Conservation (phyloP, 2,797 vertebrate genomes). For the Eulemur albifrons region DNA sequence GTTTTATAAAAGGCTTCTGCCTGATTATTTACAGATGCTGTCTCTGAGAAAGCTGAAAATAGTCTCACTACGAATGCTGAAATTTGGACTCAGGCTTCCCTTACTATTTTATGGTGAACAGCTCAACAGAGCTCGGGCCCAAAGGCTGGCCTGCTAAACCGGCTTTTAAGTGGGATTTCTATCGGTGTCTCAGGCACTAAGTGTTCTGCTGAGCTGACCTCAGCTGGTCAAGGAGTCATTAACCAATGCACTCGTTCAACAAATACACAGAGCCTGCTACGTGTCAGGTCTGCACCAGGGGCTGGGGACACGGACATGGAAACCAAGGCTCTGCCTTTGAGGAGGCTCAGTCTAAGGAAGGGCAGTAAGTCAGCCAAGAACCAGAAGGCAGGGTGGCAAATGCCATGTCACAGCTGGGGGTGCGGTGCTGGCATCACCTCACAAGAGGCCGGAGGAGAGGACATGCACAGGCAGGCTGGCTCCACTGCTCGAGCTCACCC, state of each 20-base stretch:
- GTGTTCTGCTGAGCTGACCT: neutral
- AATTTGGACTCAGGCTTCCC: slow-evolving; percentile 78
- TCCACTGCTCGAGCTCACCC: neutral
- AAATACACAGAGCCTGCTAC: neutral
- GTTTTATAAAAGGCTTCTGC: slow-evolving; percentile 89
- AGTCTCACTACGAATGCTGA: slow-evolving; percentile 80
- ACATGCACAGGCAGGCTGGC: neutral
- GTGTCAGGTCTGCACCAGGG: neutral
- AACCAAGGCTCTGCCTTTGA: neutral
- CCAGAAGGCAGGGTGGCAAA: neutral
- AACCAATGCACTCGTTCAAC: neutral
- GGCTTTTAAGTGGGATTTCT: neutral
- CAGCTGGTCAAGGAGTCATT: neutral
- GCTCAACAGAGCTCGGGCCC: neutral
- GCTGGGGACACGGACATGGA: neutral
- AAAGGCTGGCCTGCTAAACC: neutral
- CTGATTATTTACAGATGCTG: slow-evolving; percentile 91
- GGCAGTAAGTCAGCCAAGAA: neutral
- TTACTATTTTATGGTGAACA: slow-evolving; percentile 80
- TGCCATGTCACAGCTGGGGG: neutral
- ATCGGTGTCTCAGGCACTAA: neutral
- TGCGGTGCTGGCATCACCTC: neutral
- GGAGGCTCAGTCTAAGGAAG: neutral
- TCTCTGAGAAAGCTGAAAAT: slow-evolving; percentile 86
- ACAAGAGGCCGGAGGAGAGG: neutral